Evolutionary conservation across 1,140 invertebrate genomes (phyloP).

Genomic region (Papilio machaon): DNA sequence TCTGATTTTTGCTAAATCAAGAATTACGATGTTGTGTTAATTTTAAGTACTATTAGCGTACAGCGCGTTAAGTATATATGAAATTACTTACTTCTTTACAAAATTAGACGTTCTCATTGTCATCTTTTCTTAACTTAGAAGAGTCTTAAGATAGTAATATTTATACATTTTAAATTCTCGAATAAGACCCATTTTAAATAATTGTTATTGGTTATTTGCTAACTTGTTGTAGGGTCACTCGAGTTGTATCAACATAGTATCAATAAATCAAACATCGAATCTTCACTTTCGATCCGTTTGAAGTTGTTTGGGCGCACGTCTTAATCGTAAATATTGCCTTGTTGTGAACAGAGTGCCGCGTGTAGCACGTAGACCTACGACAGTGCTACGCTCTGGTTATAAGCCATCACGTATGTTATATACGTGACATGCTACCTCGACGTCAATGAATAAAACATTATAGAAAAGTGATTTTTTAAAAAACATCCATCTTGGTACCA

Average conservation of each 20-base stretch:
- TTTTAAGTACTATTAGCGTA: too few species aligned
- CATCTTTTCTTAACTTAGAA: too few species aligned
- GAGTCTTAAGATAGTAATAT: too few species aligned
- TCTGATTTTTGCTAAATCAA: too few species aligned
- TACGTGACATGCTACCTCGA: not conserved
- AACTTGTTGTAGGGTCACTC: not conserved
- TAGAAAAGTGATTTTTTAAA: not conserved
- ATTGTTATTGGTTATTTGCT: not conserved
- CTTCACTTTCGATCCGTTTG: conserved; percentile 8
- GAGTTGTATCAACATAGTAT: not conserved
- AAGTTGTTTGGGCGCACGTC: conserved; percentile 18
- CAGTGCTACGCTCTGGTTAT: not conserved
- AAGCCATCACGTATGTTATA: not conserved
- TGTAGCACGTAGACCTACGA: not conserved
- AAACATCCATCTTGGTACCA: too few species aligned
- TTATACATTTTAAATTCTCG: not conserved
- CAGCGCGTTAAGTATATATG: too few species aligned
- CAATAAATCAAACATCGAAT: not conserved
- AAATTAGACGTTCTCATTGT: not conserved
- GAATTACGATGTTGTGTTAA: too few species aligned
- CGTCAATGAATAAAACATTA: not conserved
- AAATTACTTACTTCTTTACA: not conserved
- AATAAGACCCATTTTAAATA: not conserved
- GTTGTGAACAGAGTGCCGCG: not conserved
- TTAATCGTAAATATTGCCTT: conserved; percentile 4